Conservation (phyloP, 2,888 invertebrate species). For the Drosophila monieri region DNA sequence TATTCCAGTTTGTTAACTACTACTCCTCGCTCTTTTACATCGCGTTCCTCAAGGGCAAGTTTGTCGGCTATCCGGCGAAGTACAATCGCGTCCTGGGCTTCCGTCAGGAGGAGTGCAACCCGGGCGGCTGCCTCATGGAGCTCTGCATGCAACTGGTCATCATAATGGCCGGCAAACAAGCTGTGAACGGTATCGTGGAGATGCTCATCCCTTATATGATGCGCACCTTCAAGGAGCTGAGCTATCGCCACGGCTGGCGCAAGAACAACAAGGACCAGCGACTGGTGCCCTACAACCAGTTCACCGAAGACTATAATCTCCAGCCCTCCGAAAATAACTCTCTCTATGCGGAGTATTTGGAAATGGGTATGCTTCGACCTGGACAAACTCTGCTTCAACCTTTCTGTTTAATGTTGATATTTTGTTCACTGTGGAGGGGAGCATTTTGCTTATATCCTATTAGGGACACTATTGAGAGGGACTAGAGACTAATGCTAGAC, state of each 20-base stretch:
- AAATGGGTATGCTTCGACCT: slow-evolving; percentile 88
- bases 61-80: slow-evolving; percentile 90
- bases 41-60: slow-evolving; percentile 90
- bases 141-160: slow-evolving; percentile 93
- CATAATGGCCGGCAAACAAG: slow-evolving; percentile 94
- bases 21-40: slow-evolving; percentile 95
- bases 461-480: too few species aligned
- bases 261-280: slow-evolving; percentile 82
- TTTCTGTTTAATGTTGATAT: too few species aligned
- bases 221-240: slow-evolving; percentile 84
- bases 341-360: slow-evolving; percentile 92
- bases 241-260: slow-evolving; percentile 84
- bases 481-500: too few species aligned
- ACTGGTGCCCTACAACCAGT: slow-evolving; percentile 86
- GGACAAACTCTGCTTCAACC: too few species aligned
- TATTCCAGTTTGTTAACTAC: slow-evolving; percentile 95
- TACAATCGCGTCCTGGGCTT: slow-evolving; percentile 90
- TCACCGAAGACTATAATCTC: slow-evolving; percentile 90
- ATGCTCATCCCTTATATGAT: slow-evolving; percentile 88
- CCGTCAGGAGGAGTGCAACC: slow-evolving; percentile 91
- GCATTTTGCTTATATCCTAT: too few species aligned
- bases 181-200: slow-evolving; percentile 90
- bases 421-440: too few species aligned
- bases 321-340: slow-evolving; percentile 87
- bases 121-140: slow-evolving; percentile 94